phyloP scores from a whole-genome alignment of 1,140 invertebrate species.

The Lineus longissimus region DNA sequence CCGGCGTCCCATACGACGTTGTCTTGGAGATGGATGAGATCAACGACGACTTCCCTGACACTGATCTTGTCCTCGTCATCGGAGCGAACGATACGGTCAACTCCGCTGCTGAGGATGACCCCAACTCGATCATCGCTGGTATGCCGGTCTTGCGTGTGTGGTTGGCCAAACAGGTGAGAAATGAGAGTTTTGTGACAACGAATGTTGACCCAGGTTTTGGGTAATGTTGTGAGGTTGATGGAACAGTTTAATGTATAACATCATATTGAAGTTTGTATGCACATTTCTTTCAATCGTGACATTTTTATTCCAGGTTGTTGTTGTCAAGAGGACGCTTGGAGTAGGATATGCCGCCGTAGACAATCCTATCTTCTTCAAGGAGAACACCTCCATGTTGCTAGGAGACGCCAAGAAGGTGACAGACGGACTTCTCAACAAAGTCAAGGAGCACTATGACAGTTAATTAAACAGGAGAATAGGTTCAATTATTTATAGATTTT shows the following conservation, averaged over 20 bases:
- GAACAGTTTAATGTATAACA: too few species aligned
- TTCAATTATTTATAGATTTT: too few species aligned
- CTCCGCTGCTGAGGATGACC: conserved; percentile 85
- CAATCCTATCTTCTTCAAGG: conserved; percentile 89
- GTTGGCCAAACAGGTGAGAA: conserved; percentile 72
- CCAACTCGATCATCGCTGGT: conserved; percentile 84
- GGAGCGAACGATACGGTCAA: conserved; percentile 92
- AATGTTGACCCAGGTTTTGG: too few species aligned
- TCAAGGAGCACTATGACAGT: conserved; percentile 30
- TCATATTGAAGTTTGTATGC: too few species aligned
- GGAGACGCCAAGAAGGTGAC: conserved; percentile 91
- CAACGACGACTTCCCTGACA: conserved; percentile 80
- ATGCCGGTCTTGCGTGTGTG: conserved; percentile 89
- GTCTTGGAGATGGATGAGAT: conserved; percentile 93
- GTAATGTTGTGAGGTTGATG: too few species aligned
- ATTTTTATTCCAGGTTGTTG: conserved; percentile 75
- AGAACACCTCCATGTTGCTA: conserved; percentile 83
- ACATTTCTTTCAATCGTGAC: too few species aligned
- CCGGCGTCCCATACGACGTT: conserved; percentile 86
- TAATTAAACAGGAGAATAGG: conserved; percentile 8
- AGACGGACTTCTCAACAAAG: conserved; percentile 67
- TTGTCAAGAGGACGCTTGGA: conserved; percentile 86
- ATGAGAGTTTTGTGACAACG: too few species aligned
- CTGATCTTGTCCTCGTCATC: conserved; percentile 82
- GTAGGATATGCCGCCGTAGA: conserved; percentile 82